phyloP scores from a whole-genome alignment of 2,888 invertebrate genomes.

The Lathronympha strigana region DNA sequence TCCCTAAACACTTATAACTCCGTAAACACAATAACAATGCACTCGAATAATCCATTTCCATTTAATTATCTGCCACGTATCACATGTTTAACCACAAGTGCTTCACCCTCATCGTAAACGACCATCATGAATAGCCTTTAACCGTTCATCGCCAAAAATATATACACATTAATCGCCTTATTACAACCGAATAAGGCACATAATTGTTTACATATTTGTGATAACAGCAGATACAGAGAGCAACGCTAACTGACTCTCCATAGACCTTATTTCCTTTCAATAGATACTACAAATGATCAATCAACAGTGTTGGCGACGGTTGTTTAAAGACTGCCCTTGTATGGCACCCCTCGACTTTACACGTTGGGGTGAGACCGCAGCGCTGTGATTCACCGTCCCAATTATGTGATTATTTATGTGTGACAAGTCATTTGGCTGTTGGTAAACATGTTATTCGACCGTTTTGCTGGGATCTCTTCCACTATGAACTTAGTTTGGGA shows the following conservation, averaged over 20 bases:
- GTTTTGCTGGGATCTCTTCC: slow-evolving; percentile 49
- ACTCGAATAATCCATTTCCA: slow-evolving; percentile 36
- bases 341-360: slow-evolving; percentile 39
- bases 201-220: not conserved
- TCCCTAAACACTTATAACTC: slow-evolving; percentile 26
- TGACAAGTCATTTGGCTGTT: slow-evolving; percentile 61
- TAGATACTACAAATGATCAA: too few relatives aligned
- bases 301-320: too few relatives aligned
- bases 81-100: slow-evolving; percentile 32
- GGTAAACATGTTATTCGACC: slow-evolving; percentile 53
- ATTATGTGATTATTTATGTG: slow-evolving; percentile 81
- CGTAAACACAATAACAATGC: slow-evolving; percentile 29
- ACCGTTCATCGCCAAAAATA: not conserved
- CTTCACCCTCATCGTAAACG: slow-evolving; percentile 19
- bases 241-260: too few relatives aligned
- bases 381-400: slow-evolving; percentile 70
- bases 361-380: slow-evolving; percentile 52
- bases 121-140: not conserved
- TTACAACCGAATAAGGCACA: not conserved
- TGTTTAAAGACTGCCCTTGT: not conserved
- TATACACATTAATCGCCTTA: not conserved
- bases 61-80: slow-evolving; percentile 42
- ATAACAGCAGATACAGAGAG: too few relatives aligned
- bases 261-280: too few relatives aligned
- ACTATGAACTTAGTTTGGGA: too few relatives aligned